Conservation (phyloP, 2,888 invertebrate species). For the Atherix ibis region DNA sequence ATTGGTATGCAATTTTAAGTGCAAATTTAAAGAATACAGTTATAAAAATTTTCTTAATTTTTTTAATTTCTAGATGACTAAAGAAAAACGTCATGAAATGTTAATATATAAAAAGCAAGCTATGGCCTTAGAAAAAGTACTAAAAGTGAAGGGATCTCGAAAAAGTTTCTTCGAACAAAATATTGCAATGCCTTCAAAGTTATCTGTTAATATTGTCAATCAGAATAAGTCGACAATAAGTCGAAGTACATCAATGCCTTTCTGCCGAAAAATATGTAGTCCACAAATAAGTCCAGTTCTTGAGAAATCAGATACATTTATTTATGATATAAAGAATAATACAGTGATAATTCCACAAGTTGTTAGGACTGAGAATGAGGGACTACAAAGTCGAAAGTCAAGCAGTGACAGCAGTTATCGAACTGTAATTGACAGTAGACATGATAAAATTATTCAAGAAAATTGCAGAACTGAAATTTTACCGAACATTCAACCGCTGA, state of each 20-base stretch:
- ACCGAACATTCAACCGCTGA: no score
- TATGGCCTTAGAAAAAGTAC: conserved; percentile 16
- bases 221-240: no score
- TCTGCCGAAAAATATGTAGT: conserved; percentile 2
- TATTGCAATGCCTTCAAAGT: no score
- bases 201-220: no score
- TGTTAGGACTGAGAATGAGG: background rate
- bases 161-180: conserved; percentile 9
- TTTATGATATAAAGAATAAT: conserved; percentile 22
- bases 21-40: background rate
- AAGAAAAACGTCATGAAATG: conserved; percentile 21
- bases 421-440: background rate
- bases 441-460: conserved; percentile 1
- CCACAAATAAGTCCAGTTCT: conserved; percentile 16
- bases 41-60: background rate
- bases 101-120: conserved; percentile 20
- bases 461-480: background rate
- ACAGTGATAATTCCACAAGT: conserved; percentile 15
- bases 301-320: conserved; percentile 22
- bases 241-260: background rate
- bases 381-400: background rate
- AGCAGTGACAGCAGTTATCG: background rate
- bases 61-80: conserved; percentile 21
- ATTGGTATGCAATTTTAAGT: conserved; percentile 19
- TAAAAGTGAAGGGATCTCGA: conserved; percentile 4